Percentiles rank a stretch among this genome's conserved stretches.
phyloP scores from a whole-genome alignment of 2,888 invertebrate genomes.

The Lasioglossum morio region DNA sequence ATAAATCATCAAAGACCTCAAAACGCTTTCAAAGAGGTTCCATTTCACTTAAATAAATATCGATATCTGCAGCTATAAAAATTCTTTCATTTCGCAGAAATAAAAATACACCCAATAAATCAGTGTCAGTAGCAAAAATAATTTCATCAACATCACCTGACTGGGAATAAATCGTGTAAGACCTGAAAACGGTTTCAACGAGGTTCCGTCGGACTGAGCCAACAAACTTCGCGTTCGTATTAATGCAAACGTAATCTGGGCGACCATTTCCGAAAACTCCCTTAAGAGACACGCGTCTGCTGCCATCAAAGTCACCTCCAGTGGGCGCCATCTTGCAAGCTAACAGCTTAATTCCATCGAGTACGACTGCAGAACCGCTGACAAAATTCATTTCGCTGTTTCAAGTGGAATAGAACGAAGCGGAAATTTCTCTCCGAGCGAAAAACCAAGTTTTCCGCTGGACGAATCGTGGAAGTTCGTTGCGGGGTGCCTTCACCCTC shows the following conservation, averaged over 20 bases:
- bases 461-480: not conserved
- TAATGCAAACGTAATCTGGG: not conserved
- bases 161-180: not conserved
- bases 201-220: not conserved
- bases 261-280: not conserved
- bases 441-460: not conserved
- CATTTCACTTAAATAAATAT: not conserved
- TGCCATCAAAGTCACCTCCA: not conserved
- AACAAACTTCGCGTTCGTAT: not conserved
- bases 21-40: not conserved
- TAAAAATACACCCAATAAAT: not conserved
- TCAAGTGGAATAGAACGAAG: not conserved
- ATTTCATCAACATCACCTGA: not conserved
- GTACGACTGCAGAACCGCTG: not conserved
- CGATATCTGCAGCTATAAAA: not conserved
- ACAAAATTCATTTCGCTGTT: not conserved
- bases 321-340: not conserved
- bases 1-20: not conserved
- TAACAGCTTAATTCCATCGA: not conserved
- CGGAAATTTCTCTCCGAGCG: not conserved
- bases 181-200: not conserved
- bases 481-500: constrained; percentile 14
- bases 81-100: not conserved
- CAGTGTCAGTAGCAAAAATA: not conserved
- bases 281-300: not conserved